Base-by-base conservation (phyloP, 2,888 invertebrate genomes). In the Phytoseiulus persimilis region DNA sequence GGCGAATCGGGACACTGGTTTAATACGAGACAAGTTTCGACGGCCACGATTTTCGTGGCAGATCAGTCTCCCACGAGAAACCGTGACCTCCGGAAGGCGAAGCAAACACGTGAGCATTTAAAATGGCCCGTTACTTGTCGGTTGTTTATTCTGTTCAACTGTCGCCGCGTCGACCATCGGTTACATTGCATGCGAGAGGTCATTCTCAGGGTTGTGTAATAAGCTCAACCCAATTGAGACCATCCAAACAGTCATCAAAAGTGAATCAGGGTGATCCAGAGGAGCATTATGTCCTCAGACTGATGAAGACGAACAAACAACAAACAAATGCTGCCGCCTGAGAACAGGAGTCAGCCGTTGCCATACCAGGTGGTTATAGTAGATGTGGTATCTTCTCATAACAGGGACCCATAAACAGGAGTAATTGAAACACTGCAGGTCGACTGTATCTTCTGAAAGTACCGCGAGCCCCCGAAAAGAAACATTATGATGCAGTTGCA, bases 81-180 rank as follows among this genome's bases (percentile, higher is more conserved):
- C 65, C 65, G 65, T 65, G 65, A 65, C 65, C 65, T 65, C 65
- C 65, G 65, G 65, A 65, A 65, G 65, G 65, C 65, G 65, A 65
- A 65, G 23, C 65, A 65, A 28, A 65, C 65, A 65, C 65, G 65
- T 65, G 65, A 65, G 18, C 65, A 65, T 65, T 28, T 65, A 3
- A 65, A 65, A 65, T 28, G 65, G 1, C 28, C 65, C 65, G 65
- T 23, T 65, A 1, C 65, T 65, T 65, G 65, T 65, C 65, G 18
- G 18, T 65, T 23, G 65, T 28, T 65, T 65, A 65, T 65, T 65
- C 65, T 65, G 65, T 65, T 65, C 5, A 65, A 65, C 65, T 2
- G 14, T 65, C 65, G 11, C 65, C 65, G 18, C 65, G 65, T 14
- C 65, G 65, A 23, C 65, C 2, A 65, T 2, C 65, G 65, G 23